Base-by-base conservation (phyloP, 2,113 vertebrate species). In the Struthio camelus region DNA sequence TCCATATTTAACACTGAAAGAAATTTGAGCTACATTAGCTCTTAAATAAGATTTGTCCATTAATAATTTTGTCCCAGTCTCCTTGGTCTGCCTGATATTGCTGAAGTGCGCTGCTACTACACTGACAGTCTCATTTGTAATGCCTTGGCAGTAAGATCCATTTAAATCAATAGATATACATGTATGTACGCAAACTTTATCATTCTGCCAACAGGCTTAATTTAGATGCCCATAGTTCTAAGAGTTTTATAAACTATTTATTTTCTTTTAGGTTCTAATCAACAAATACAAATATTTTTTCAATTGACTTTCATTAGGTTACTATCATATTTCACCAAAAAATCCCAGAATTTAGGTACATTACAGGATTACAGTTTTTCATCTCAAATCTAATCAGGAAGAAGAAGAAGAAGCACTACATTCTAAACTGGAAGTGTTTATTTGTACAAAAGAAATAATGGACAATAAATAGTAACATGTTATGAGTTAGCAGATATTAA, bases 141-240 rank as follows among this genome's bases (percentile, higher is more conserved):
- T 50, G 73, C 46, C 72, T 89, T 86, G 80, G 90, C 78, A 96
- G 80, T 56, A 66, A 89, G 56, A 81, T 18, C 30, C 87, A 90
- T 77, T 95, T 87, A 87, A 96, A 95, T 92, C 85, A 87, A 93
- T n/a, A 97, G 56, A 90, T 82, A 87, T n/a, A 92, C 80, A 94
- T 56, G 34, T 65, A 86, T 86, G 90, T 93, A 44, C 34, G 71
- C 51, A 86, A 95, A 94, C 65, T 75, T 84, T 48, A 91, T 81
- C 69, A n/a, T 78, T 93, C 90, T 94, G 65, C 83, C 87, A 93
- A 51, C 46, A 79, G 42, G 19, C 28, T 75, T 81, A 80, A 90
- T 95, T 92, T 86, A 90, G 82, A 75, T 90, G 84, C 38, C n/a
- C 56, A 77, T 17, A 94, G 84, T 42, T 25, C 9, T 80, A 54